phyloP scores from a whole-genome alignment of 2,797 vertebrate genomes.

The Manis javanica region DNA sequence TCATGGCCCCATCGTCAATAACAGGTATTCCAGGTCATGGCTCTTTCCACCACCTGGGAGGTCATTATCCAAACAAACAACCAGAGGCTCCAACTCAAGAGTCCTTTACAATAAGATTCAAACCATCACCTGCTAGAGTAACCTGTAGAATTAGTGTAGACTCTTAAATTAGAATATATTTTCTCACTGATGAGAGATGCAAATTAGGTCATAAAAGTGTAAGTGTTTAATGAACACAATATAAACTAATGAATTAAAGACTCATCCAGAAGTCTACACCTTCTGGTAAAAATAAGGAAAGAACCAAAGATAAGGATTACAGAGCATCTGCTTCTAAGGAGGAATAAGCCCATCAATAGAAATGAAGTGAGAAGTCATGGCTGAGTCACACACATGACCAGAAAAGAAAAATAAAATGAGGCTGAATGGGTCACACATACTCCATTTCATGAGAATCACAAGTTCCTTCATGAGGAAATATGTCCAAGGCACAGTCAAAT shows the following conservation, averaged over 20 bases:
- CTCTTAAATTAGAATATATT: constrained; percentile 35
- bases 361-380: not conserved
- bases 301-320: not conserved
- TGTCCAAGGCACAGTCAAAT: not conserved
- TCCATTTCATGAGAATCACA: not conserved
- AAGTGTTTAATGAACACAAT: constrained; percentile 55
- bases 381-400: not conserved
- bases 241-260: constrained; percentile 54
- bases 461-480: not conserved
- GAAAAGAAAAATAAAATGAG: not conserved
- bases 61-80: not conserved
- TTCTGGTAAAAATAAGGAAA: constrained; percentile 44
- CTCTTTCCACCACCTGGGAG: not conserved
- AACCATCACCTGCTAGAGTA: not conserved
- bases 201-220: constrained; percentile 60
- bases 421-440: accelerated
- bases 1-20: not conserved
- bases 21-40: not conserved
- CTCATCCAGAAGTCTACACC: constrained; percentile 6
- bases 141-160: not conserved
- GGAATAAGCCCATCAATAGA: no score
- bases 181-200: constrained; percentile 30
- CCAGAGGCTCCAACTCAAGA: not conserved
- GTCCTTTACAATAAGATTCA: not conserved
- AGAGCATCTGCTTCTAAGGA: not conserved